phyloP scores from a whole-genome alignment of 2,888 invertebrate species.

The Pycnomerus fuliginosus region DNA sequence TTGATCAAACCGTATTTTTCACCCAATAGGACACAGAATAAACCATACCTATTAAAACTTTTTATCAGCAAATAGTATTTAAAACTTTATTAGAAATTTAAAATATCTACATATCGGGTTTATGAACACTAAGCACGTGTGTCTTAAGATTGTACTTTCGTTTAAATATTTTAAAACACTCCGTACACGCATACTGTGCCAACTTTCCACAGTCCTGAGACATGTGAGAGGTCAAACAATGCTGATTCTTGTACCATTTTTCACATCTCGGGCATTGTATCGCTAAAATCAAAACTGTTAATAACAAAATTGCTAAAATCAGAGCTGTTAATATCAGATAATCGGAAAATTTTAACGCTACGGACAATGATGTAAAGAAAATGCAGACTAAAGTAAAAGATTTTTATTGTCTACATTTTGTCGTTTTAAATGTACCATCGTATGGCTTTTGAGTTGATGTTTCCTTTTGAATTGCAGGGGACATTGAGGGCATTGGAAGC shows the following conservation, averaged over 20 bases:
- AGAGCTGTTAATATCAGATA: too few relatives aligned
- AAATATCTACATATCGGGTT: constrained; percentile 4
- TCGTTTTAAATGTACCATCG: constrained; percentile 7
- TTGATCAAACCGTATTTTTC: too few relatives aligned
- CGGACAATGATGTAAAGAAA: too few relatives aligned
- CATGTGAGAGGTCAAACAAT: constrained; percentile 31
- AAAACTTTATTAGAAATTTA: too few relatives aligned
- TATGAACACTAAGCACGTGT: constrained; percentile 24
- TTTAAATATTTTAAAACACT: constrained; percentile 32
- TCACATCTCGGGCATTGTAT: constrained; percentile 35
- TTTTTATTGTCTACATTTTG: too few relatives aligned
- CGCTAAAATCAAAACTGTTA: too few relatives aligned
- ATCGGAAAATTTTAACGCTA: too few relatives aligned
- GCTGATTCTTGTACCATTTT: constrained; percentile 33
- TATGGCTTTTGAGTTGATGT: constrained; percentile 14
- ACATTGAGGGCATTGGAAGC: constrained; percentile 17
- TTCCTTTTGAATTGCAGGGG: constrained; percentile 13
- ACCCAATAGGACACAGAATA: too few relatives aligned
- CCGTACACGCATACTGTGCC: constrained; percentile 35
- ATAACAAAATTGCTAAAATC: too few relatives aligned
- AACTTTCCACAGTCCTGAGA: constrained; percentile 45
- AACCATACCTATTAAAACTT: too few relatives aligned
- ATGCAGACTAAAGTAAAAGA: too few relatives aligned
- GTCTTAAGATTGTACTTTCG: constrained; percentile 31
- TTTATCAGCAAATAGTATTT: too few relatives aligned